Percentiles rank a stretch among this genome's conserved stretches.
phyloP scores from a whole-genome alignment of 2,797 vertebrate species.

The Notoglanidium macrostoma region DNA sequence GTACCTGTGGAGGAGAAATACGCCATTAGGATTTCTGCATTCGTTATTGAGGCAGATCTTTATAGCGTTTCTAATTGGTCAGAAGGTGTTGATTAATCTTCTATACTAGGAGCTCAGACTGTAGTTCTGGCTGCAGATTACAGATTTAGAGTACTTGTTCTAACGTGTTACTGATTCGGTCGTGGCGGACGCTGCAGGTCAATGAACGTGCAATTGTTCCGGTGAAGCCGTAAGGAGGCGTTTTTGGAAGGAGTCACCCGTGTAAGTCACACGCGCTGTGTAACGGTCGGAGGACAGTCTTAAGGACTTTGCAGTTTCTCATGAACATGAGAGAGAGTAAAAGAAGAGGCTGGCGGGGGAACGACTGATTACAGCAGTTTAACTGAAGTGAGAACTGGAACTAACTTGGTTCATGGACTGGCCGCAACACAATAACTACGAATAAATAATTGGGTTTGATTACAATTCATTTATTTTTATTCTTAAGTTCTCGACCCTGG shows the following conservation, averaged over 20 bases:
- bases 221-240: not conserved
- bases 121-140: not conserved
- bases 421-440: too few species aligned
- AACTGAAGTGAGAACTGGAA: too few species aligned
- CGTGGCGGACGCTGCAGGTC: not conserved
- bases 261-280: too few species aligned
- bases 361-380: not conserved
- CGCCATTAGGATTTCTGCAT: not conserved
- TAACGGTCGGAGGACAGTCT: too few species aligned
- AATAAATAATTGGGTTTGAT: too few species aligned
- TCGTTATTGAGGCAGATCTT: too few species aligned
- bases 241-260: not conserved
- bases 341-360: not conserved
- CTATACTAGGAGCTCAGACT: too few species aligned
- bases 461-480: too few species aligned
- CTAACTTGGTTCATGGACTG: too few species aligned
- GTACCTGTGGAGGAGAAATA: slow-evolving; percentile 78
- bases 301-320: not conserved
- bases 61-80: too few species aligned
- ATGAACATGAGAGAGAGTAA: not conserved
- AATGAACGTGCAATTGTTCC: too few species aligned
- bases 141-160: not conserved
- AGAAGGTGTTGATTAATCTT: not conserved
- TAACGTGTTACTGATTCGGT: not conserved
- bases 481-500: too few species aligned